phyloP scores from a whole-genome alignment of 2,797 vertebrate species.

The Moxostoma hubbsi region DNA sequence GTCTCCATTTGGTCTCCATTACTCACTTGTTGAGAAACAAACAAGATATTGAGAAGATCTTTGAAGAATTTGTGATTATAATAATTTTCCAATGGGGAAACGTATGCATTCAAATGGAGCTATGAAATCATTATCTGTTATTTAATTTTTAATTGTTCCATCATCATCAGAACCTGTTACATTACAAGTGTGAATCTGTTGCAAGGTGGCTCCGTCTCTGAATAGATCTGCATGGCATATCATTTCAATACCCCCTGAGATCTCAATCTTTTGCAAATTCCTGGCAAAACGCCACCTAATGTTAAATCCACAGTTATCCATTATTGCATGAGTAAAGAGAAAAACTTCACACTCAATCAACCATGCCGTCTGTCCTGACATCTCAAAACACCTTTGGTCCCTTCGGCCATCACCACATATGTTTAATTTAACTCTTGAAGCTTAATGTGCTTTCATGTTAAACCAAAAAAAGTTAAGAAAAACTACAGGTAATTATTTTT shows the following conservation, averaged over 20 bases:
- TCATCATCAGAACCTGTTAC: background rate
- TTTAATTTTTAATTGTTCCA: background rate
- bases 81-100: background rate
- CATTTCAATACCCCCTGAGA: conserved; percentile 35
- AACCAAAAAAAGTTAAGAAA: background rate
- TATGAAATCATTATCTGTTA: background rate
- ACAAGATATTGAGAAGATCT: too few species aligned
- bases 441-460: background rate
- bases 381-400: conserved; percentile 58
- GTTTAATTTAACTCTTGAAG: background rate
- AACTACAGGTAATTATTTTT: background rate
- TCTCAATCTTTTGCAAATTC: conserved; percentile 65
- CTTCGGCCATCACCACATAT: conserved; percentile 44
- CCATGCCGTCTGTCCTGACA: conserved; percentile 71
- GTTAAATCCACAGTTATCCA: conserved; percentile 79
- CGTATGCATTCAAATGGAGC: background rate
- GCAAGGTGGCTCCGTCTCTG: conserved; percentile 3
- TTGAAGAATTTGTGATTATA: too few species aligned
- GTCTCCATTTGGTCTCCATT: too few species aligned
- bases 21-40: too few species aligned
- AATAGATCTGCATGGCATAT: conserved; percentile 52
- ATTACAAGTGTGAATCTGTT: background rate
- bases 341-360: conserved; percentile 78
- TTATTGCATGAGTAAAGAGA: conserved; percentile 82
- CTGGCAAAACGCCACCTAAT: conserved; percentile 75